phyloP scores from a whole-genome alignment of 2,113 vertebrate genomes.

The Petroica traversi region DNA sequence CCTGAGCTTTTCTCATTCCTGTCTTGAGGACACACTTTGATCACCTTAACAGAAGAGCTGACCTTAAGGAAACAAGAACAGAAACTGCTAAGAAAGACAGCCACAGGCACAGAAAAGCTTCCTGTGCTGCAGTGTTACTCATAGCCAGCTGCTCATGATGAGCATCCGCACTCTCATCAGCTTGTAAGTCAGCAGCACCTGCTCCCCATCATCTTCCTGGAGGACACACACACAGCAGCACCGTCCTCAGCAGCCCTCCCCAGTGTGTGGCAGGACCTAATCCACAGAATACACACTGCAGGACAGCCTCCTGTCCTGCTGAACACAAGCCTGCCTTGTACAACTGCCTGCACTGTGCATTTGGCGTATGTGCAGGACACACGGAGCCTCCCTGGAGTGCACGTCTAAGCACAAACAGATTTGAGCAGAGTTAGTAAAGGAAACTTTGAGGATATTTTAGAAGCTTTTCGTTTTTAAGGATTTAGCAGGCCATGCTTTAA shows the following conservation, averaged over 20 bases:
- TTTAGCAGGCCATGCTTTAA: background rate
- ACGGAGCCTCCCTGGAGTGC: background rate
- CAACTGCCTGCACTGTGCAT: background rate
- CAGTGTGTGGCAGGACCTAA: background rate
- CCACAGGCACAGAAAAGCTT: background rate
- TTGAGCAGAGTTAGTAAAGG: background rate
- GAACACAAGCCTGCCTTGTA: background rate
- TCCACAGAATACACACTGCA: background rate
- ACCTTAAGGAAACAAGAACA: constrained; percentile 3
- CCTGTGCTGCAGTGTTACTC: background rate
- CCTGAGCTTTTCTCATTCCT: background rate
- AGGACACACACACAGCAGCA: background rate
- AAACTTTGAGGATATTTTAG: background rate
- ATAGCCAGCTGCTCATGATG: constrained; percentile 31
- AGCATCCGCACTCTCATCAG: background rate
- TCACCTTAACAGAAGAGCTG: background rate
- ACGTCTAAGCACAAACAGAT: background rate
- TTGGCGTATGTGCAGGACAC: background rate
- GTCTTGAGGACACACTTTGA: background rate
- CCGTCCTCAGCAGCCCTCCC: background rate
- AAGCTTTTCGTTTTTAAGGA: background rate
- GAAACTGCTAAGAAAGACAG: background rate
- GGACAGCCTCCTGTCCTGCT: background rate
- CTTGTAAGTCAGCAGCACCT: constrained; percentile 55
- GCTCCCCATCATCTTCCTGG: constrained; percentile 32